A percentile compares a stretch with the other conserved stretches of the same genome.
These are phyloP conservation scores for Bucco capensis DNA, from an alignment of 2,113 vertebrate species.

Conservation along the genomic window DNA sequence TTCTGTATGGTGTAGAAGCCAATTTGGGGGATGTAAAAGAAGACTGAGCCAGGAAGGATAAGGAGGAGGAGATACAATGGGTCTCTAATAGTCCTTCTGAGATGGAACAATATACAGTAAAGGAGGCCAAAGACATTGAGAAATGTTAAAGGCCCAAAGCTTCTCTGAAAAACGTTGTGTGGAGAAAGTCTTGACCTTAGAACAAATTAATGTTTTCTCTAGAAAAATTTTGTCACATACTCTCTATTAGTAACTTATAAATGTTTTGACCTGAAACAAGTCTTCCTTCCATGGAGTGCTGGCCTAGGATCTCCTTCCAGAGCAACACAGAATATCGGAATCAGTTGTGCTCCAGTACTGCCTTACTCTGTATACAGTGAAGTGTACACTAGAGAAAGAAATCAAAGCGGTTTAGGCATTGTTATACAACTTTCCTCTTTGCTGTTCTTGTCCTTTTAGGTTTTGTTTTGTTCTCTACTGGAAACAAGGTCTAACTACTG, in stretches of 20 bases:
- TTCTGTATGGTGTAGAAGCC: neutral
- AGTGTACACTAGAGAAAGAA: neutral
- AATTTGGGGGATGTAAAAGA: neutral
- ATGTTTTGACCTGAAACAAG: neutral
- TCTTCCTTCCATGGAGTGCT: neutral
- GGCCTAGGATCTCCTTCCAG: neutral
- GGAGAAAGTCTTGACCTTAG: rapidly evolving
- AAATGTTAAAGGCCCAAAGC: neutral
- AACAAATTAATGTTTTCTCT: neutral
- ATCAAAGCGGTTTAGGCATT: neutral
- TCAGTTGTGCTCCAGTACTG: neutral
- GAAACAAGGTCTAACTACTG: neutral
- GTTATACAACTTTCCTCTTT: neutral
- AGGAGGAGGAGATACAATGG: neutral
- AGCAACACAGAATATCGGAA: neutral
- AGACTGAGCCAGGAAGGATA: neutral
- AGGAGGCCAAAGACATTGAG: neutral
- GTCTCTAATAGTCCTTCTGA: neutral
- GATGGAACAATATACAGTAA: neutral
- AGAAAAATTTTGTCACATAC: neutral
- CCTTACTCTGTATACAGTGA: neutral
- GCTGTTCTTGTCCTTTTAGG: neutral
- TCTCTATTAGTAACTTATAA: neutral
- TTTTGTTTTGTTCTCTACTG: neutral
- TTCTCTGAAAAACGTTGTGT: neutral